Percentiles rank a stretch among this genome's conserved stretches.
phyloP scores from a whole-genome alignment of 2,113 vertebrate species.

The Dasypus novemcinctus region DNA sequence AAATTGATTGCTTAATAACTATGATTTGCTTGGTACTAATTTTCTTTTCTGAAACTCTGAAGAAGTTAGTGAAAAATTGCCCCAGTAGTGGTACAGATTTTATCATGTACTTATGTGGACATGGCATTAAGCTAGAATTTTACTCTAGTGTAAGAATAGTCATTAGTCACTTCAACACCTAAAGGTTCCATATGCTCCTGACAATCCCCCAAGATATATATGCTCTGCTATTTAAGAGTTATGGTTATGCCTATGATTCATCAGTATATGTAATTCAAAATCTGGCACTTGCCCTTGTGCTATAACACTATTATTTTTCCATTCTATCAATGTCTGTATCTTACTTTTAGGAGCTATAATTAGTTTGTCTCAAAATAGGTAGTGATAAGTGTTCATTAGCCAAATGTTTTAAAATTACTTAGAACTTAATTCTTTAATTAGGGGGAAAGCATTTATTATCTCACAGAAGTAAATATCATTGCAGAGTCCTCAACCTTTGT shows the following conservation, averaged over 20 bases:
- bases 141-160: neutral
- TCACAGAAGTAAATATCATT: neutral
- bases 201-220: slow-evolving; percentile 36
- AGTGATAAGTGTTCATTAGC: neutral
- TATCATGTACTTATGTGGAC: neutral
- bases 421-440: neutral
- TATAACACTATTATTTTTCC: slow-evolving; percentile 10
- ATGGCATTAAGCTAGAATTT: neutral
- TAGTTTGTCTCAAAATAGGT: slow-evolving; percentile 32
- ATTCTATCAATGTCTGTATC: slow-evolving; percentile 26
- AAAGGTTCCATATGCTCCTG: slow-evolving; percentile 45
- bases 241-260: slow-evolving; percentile 57
- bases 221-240: slow-evolving; percentile 54
- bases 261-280: slow-evolving; percentile 62
- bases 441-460: neutral
- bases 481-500: neutral
- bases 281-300: slow-evolving; percentile 55
- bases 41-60: neutral
- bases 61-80: neutral
- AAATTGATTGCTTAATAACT: neutral
- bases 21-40: neutral
- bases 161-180: slow-evolving; percentile 41
- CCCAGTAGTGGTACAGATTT: neutral
- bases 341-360: slow-evolving; percentile 55
- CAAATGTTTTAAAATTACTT: slow-evolving; percentile 25